phyloP scores from a whole-genome alignment of 1,140 invertebrate species.

The Oryzaephilus surinamensis region DNA sequence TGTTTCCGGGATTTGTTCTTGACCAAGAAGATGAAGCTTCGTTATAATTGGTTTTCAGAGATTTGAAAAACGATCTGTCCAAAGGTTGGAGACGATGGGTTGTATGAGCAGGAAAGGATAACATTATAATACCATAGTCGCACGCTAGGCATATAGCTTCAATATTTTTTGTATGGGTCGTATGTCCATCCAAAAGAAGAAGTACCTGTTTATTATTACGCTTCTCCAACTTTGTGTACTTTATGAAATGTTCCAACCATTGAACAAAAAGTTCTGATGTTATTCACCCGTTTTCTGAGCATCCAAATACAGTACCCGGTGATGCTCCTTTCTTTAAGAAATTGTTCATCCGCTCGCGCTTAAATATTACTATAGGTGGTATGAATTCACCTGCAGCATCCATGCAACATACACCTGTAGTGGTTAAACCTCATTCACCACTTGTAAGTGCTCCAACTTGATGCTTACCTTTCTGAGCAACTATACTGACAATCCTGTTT shows the following conservation, averaged over 20 bases:
- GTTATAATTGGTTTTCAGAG: constrained; percentile 30
- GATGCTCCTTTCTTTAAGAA: constrained; percentile 5
- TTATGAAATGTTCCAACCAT: constrained; percentile 15
- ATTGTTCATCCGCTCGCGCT: constrained; percentile 3
- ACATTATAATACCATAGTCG: constrained; percentile 27
- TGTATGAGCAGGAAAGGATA: constrained; percentile 25
- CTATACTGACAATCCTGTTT: constrained; percentile 20
- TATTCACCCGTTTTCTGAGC: constrained; percentile 11
- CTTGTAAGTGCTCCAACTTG: constrained; percentile 6
- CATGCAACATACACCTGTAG: constrained; percentile 4
- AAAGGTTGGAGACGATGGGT: constrained; percentile 33
- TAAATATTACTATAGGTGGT: constrained; percentile 9
- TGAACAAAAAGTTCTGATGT: constrained; percentile 12
- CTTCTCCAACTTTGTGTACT: constrained; percentile 16
- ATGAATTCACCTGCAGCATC: constrained; percentile 10
- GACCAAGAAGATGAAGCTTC: constrained; percentile 20
- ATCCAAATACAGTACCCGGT: constrained; percentile 8
- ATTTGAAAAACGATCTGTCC: constrained; percentile 29
- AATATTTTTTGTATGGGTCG: constrained; percentile 23
- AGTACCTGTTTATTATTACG: constrained; percentile 18
- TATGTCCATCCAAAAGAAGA: constrained; percentile 35
- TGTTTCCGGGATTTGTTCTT: constrained; percentile 16
- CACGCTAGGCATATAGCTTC: constrained; percentile 21
- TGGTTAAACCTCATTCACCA: constrained; percentile 7
- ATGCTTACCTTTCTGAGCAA: constrained; percentile 20